These are phyloP conservation scores for Carabus problematicus DNA, from an alignment of 2,888 invertebrate genomes.

Conservation along the genomic window DNA sequence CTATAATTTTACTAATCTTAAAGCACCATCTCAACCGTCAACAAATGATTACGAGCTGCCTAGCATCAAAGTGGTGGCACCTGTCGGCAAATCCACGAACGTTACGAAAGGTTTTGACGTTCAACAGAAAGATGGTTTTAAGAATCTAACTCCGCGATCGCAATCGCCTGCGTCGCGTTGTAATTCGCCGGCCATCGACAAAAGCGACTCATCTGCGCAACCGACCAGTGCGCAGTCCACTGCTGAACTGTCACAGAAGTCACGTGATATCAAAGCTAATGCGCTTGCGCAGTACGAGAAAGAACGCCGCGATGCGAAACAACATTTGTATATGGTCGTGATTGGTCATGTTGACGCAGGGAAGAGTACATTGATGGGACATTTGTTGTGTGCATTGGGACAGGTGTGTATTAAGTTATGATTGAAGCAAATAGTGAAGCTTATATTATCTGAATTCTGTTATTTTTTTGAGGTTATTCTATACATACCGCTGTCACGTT, in stretches of 20 bases:
- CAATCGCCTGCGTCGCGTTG: slow-evolving; percentile 74
- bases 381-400: slow-evolving; percentile 85
- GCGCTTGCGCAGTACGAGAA: slow-evolving; percentile 70
- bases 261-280: slow-evolving; percentile 66
- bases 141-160: slow-evolving; percentile 66
- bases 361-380: slow-evolving; percentile 97
- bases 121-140: slow-evolving; percentile 51
- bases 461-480: no score
- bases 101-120: slow-evolving; percentile 69
- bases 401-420: slow-evolving; percentile 62
- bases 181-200: slow-evolving; percentile 55
- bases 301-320: slow-evolving; percentile 82
- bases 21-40: slow-evolving; percentile 28
- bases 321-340: slow-evolving; percentile 89
- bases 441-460: slow-evolving; percentile 2
- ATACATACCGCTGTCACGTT: no score
- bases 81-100: slow-evolving; percentile 60
- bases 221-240: slow-evolving; percentile 42
- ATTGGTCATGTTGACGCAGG: slow-evolving; percentile 98
- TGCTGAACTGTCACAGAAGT: slow-evolving; percentile 54
- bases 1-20: not conserved
- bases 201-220: not conserved
- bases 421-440: slow-evolving; percentile 44
- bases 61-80: slow-evolving; percentile 54
- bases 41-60: slow-evolving; percentile 43